Base-by-base conservation (phyloP, 2,888 invertebrate genomes). In the Sarcophaga caerulescens region DNA sequence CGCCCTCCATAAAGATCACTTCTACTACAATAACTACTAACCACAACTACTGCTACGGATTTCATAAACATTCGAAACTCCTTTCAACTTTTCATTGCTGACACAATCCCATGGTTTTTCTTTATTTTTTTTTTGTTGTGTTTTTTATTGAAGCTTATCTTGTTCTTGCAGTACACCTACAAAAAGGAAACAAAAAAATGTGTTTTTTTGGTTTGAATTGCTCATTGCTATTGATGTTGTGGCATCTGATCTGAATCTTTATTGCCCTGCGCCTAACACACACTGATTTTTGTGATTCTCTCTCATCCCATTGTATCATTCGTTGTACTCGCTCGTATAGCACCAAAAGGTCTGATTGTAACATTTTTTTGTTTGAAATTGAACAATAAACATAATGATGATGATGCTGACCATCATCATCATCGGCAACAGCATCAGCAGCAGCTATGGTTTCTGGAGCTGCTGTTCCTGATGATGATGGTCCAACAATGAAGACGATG, bases 401-500 rank as follows among this genome's bases (percentile, higher is more conserved):
- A 23, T 77, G 70, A 52, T 66, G 71, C 71, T 66, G 90, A 77
- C 66, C 70, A 65, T 52, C 70, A 69, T 21, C 65, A 19, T 57
- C 73, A 47, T 47, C 69, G 66, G 57, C 62, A 63, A 11, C 76
- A 83, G 35, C 35, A 84, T 12, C 60, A 63, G 68, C 69, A 75
- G 57, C 52, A 68, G 14, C 76, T 70, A 14, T 11, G n/a, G 12
- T 12, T 21, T 8, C 35, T 35, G 35, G 23, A 21, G 47, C 52
- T 19, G 17, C 6, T 52, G 52, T 52, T 52, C 4, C 52, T 14
- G 52, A 12, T 52, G 47, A 47, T 47, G 52, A 52, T 17, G 52
- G 52, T 52, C 77, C 71, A 82, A 82, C 77, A 77, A 90, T 89
- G 90, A 87, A 88, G 89, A 90, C 89, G 90, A 88, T 89, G 89